phyloP scores from a whole-genome alignment of 2,888 invertebrate species.

The Podotricha telesiphe region DNA sequence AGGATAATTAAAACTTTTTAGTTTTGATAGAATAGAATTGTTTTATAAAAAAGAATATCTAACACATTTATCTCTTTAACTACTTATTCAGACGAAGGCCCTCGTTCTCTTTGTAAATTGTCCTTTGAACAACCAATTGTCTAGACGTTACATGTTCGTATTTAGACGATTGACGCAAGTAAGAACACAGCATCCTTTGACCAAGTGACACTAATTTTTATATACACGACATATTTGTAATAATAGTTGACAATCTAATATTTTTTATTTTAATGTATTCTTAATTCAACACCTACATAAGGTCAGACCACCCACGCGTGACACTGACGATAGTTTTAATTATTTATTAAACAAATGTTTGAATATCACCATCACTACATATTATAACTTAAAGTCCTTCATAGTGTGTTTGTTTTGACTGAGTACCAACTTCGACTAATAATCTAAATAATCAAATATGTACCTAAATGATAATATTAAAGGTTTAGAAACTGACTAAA shows the following conservation, averaged over 20 bases:
- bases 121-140: constrained; percentile 17
- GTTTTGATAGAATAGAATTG: too few relatives aligned
- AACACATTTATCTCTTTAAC: neutral
- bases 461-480: too few relatives aligned
- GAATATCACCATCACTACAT: neutral
- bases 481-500: too few relatives aligned
- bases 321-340: constrained; percentile 12
- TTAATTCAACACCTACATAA: constrained; percentile 38
- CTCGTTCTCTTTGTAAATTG: constrained; percentile 17
- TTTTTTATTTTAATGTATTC: neutral
- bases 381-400: neutral
- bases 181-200: constrained; percentile 22
- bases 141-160: constrained; percentile 3
- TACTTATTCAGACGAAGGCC: neutral
- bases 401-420: neutral
- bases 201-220: neutral
- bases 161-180: constrained; percentile 22
- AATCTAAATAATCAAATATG: too few relatives aligned
- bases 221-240: neutral
- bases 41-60: neutral
- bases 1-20: too few relatives aligned
- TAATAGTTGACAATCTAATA: neutral
- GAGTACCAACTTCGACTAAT: neutral
- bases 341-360: constrained; percentile 7
- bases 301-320: constrained; percentile 35